A percentile compares a stretch with the other conserved stretches of the same genome.
phyloP scores from a whole-genome alignment of 2,797 vertebrate species.

The Karalla daura region DNA sequence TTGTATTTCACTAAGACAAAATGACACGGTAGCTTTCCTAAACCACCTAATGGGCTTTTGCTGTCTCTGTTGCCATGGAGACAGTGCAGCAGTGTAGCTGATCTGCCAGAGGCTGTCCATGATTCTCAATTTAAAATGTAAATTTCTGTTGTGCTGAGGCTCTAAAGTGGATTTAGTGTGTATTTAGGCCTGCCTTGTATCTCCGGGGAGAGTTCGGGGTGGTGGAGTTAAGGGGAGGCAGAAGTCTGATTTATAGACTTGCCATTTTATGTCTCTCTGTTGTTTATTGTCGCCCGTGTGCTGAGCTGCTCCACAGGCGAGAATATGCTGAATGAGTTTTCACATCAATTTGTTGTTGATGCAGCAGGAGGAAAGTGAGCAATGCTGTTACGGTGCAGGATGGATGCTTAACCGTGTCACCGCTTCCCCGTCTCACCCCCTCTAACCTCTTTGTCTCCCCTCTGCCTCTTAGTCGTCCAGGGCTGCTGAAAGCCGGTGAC shows the following conservation, averaged over 20 bases:
- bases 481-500: constrained; percentile 91
- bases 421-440: constrained; percentile 13
- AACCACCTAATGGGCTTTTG: constrained; percentile 84
- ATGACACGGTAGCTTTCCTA: constrained; percentile 79
- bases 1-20: constrained; percentile 85
- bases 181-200: constrained; percentile 75
- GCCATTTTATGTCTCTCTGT: constrained; percentile 81
- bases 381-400: constrained; percentile 33
- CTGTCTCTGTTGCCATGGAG: constrained; percentile 91
- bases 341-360: constrained; percentile 78
- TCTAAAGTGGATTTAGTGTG: constrained; percentile 85
- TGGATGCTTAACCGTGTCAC: constrained; percentile 58
- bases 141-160: constrained; percentile 83
- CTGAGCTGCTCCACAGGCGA: constrained; percentile 65
- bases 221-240: constrained; percentile 59
- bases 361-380: constrained; percentile 71
- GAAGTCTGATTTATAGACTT: constrained; percentile 83
- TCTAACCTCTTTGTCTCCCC: constrained; percentile 36
- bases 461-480: constrained; percentile 86
- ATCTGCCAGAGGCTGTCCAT: constrained; percentile 80
- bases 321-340: constrained; percentile 80
- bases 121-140: constrained; percentile 86
- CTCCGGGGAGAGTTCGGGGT: constrained; percentile 71
- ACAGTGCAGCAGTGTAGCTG: constrained; percentile 82
- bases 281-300: constrained; percentile 77